phyloP scores from a whole-genome alignment of 2,113 vertebrate genomes.

The Ursus arctos region DNA sequence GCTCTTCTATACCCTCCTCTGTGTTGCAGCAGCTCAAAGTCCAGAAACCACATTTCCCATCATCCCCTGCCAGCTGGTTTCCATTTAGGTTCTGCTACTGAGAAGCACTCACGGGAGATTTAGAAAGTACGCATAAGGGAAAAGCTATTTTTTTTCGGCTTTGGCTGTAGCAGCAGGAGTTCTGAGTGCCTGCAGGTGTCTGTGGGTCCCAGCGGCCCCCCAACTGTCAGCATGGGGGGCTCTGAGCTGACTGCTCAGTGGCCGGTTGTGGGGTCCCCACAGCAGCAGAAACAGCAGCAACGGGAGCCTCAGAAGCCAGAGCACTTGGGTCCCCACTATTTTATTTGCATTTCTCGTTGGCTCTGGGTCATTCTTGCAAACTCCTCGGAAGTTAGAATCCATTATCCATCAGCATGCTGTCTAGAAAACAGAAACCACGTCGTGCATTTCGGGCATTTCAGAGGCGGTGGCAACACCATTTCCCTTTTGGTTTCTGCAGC shows the following conservation, averaged over 20 bases:
- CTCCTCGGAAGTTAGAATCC: background rate
- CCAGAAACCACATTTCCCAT: slow-evolving; percentile 61
- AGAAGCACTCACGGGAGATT: background rate
- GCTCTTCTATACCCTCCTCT: background rate
- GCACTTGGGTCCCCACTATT: background rate
- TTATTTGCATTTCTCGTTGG: slow-evolving; percentile 2
- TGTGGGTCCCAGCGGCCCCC: background rate
- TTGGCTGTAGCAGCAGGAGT: background rate
- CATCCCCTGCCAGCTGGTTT: slow-evolving; percentile 39
- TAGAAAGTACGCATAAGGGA: background rate
- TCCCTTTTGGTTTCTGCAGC: background rate
- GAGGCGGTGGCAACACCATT: background rate
- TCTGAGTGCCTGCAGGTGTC: background rate
- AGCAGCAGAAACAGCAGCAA: background rate
- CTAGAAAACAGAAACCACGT: background rate
- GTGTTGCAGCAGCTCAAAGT: background rate
- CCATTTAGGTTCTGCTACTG: slow-evolving; percentile 57
- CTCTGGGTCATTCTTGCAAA: background rate
- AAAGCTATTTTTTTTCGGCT: background rate
- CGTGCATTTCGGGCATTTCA: background rate
- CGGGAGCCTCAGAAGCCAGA: background rate
- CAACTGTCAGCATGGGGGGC: background rate
- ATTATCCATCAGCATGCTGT: background rate
- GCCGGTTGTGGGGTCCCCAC: background rate
- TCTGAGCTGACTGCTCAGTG: background rate